Evolutionary conservation across 2,888 invertebrate species (phyloP).

Genomic region (Itoplectis maculator): DNA sequence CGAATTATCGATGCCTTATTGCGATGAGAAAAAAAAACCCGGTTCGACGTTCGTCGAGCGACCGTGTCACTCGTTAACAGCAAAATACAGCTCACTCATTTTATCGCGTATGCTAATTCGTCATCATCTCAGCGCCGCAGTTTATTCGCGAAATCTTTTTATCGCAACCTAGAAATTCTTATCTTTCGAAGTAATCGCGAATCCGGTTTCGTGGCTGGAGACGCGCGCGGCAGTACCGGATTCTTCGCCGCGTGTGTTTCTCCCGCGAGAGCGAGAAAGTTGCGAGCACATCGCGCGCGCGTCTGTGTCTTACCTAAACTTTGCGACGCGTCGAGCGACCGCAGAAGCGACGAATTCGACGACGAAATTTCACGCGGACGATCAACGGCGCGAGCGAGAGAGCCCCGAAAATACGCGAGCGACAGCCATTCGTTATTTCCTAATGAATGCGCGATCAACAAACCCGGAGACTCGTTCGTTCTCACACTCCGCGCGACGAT

Average conservation of each 20-base stretch:
- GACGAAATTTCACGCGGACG: constrained; percentile 54
- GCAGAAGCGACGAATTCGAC: constrained; percentile 38
- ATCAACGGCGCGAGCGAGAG: constrained; percentile 55
- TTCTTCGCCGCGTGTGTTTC: constrained; percentile 52
- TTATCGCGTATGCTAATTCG: constrained; percentile 65
- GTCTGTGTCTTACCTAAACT: constrained; percentile 43
- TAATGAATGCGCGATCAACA: constrained; percentile 47
- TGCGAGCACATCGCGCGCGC: neutral
- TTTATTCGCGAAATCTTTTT: constrained; percentile 38
- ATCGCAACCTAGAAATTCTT: constrained; percentile 60
- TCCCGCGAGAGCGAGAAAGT: constrained; percentile 42
- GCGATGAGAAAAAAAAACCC: neutral
- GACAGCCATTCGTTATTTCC: constrained; percentile 63
- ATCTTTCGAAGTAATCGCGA: constrained; percentile 61
- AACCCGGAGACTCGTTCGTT: constrained; percentile 64
- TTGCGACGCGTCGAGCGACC: constrained; percentile 26
- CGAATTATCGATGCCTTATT: neutral
- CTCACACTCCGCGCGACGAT: constrained; percentile 66
- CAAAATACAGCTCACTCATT: constrained; percentile 65
- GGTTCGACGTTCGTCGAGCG: constrained; percentile 28
- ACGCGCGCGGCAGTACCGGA: no score
- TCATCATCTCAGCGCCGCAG: constrained; percentile 18
- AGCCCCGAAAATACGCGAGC: constrained; percentile 32
- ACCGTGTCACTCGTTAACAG: constrained; percentile 59
- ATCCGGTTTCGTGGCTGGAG: constrained; percentile 59